Base-by-base conservation (phyloP, 2,888 invertebrate species). In the Pandemis heparana region DNA sequence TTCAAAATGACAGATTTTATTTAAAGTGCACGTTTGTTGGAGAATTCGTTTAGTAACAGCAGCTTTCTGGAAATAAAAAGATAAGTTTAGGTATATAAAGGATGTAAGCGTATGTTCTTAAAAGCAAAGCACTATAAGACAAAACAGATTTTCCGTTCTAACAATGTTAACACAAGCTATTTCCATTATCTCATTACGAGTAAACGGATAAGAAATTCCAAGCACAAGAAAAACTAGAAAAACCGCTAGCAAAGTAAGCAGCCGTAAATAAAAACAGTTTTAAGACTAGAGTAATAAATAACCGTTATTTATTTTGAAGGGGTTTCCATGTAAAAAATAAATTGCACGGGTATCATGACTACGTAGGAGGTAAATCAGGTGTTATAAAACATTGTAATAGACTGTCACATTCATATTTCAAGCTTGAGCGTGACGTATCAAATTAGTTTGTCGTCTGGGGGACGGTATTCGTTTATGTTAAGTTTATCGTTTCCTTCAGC, bases 381-480 rank as follows among this genome's bases (percentile, higher is more conserved):
- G 12, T 63, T 69, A 70, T 64, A 73, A 68, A 73, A 32, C 68
- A 56, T n/a, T 5, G 65, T 53, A 74, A 74, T 65, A 74, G 56
- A 74, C 74, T 70, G 74, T 70, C 65, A 70, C 64, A 69, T 73
- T 70, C 74, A 70, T 74, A 74, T 74, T 70, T 74, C 74, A 74
- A 39, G 69, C 74, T 74, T 32, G 51, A 32, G 23, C 56, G 14
- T 9, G 74, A 74, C 74, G 41, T 59, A 61, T 64, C 65, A 70
- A 74, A 74, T 74, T 74, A 74, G 69, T 64, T 69, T 64, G 63
- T 53, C 48, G 48, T 16, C 71, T n/a, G 48, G 41, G 51, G 56
- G 46, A 39, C 43, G 18, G 72, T 39, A 43, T 69, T 64, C 69
- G 63, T 64, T 69, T 51, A 14, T 16, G 18, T 23, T 48, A 12